Base-by-base conservation (phyloP, 2,113 vertebrate species). In the Butorides virescens region DNA sequence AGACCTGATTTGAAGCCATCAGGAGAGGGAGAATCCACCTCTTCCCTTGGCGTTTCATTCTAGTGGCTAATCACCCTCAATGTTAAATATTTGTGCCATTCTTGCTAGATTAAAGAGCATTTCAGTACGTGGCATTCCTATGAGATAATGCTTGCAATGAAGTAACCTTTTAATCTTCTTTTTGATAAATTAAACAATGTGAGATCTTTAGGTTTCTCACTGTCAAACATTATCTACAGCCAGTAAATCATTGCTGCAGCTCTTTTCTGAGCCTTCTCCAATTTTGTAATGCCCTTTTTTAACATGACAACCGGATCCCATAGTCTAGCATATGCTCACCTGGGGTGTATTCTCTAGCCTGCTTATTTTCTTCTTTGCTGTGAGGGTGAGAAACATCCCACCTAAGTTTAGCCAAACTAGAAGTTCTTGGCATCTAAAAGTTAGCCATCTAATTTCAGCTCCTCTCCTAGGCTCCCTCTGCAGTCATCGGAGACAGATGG, bases 71-170 rank as follows among this genome's bases (percentile, higher is more conserved):
- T 96, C 93, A 94, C 90, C n/a, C 90, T 92, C 93, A 74, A 13
- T 96, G 96, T 96, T 97, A 96, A 97, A 96, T 96, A 96, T 97
- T 95, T 97, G 95, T 95, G 90, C 96, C 95, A 88, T 96, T 94
- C 95, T 97, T 92, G 46, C 82, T 93, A 96, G 95, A 96, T 95
- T 96, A 97, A 96, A 97, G 96, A 96, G 52, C 86, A 85, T 94
- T 97, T 86, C 85, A 83, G 75, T 88, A 88, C 30, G 2, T 90
- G 93, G 85, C 92, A 62, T 94, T 96, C 95, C 96, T 97, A 42
- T 94, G 96, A 97, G 96, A 97, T 94, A 95, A 94, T 94, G 65
- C 88, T 90, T 80, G 88, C 95, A 94, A 94, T 86, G 92, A 93
- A 95, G 82, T 96, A 95, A 96, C 95, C 96, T 97, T 96, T 94